phyloP scores from a whole-genome alignment of 2,797 vertebrate genomes.

The Buphagus erythrorhynchus region DNA sequence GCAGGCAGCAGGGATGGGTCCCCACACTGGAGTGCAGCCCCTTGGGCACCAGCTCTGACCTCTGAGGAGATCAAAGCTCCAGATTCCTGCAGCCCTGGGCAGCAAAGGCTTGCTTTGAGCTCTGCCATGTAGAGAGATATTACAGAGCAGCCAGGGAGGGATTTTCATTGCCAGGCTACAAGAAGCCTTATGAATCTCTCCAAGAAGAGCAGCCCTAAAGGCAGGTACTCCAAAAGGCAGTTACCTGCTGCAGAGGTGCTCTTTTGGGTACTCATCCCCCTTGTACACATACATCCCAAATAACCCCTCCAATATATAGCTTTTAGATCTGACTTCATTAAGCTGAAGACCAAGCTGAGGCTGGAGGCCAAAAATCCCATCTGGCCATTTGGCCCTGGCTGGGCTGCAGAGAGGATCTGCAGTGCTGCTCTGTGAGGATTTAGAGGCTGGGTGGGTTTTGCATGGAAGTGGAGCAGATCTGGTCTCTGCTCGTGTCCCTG shows the following conservation, averaged over 20 bases:
- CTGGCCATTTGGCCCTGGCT: background rate
- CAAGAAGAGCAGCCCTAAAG: background rate
- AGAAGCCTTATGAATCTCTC: background rate
- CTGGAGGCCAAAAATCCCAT: conserved; percentile 13
- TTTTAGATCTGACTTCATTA: background rate
- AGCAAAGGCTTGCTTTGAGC: background rate
- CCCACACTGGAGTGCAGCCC: fast-evolving
- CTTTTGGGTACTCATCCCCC: background rate
- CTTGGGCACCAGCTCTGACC: background rate
- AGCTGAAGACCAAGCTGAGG: background rate
- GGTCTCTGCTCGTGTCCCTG: fast-evolving
- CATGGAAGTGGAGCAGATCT: fast-evolving
- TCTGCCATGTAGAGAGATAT: background rate
- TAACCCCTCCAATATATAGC: background rate
- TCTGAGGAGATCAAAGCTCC: background rate
- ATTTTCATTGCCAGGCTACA: background rate
- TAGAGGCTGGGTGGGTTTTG: background rate
- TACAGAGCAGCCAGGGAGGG: background rate
- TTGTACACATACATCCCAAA: fast-evolving
- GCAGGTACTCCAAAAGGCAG: background rate
- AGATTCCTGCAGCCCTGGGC: background rate
- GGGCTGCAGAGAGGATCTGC: background rate
- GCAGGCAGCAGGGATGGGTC: background rate
- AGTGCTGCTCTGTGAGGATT: background rate
- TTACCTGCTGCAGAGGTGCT: background rate